phyloP scores from a whole-genome alignment of 1,140 invertebrate genomes.

The Brachionus rotundiformis region DNA sequence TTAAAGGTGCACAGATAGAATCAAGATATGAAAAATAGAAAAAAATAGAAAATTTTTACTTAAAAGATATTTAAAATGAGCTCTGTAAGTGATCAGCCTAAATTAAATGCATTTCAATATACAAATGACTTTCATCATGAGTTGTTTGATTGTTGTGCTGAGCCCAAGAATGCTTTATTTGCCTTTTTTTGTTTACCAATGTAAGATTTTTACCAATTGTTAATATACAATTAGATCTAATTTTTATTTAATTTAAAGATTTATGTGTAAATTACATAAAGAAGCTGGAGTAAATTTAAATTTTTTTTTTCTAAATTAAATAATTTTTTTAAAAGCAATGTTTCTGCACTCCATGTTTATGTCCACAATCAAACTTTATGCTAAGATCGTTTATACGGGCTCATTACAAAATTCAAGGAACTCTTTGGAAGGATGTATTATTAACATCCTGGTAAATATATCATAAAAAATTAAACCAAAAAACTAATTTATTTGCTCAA shows the following conservation, averaged over 20 bases:
- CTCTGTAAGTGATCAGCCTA: neutral
- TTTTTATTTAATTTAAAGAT: neutral
- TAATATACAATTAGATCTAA: neutral
- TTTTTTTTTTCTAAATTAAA: neutral
- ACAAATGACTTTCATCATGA: neutral
- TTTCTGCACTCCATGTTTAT: slow-evolving; percentile 19
- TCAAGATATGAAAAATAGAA: too few species aligned
- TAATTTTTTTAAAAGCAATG: slow-evolving; percentile 1
- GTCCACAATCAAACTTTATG: neutral
- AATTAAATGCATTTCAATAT: neutral
- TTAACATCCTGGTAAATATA: neutral
- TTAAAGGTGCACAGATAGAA: neutral
- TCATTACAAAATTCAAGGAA: slow-evolving; percentile 14
- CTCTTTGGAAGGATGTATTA: slow-evolving; percentile 5
- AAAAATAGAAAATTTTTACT: too few species aligned
- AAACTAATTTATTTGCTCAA: too few species aligned
- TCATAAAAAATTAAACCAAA: neutral
- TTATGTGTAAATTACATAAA: neutral
- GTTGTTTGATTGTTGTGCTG: slow-evolving; percentile 13
- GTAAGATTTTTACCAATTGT: neutral
- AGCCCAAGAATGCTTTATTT: neutral
- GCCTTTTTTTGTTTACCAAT: slow-evolving; percentile 24
- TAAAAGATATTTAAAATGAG: neutral
- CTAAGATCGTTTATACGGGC: neutral
- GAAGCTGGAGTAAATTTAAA: neutral